Conservation (phyloP, 2,113 vertebrate genomes). For the Ageneiosus marmoratus region DNA sequence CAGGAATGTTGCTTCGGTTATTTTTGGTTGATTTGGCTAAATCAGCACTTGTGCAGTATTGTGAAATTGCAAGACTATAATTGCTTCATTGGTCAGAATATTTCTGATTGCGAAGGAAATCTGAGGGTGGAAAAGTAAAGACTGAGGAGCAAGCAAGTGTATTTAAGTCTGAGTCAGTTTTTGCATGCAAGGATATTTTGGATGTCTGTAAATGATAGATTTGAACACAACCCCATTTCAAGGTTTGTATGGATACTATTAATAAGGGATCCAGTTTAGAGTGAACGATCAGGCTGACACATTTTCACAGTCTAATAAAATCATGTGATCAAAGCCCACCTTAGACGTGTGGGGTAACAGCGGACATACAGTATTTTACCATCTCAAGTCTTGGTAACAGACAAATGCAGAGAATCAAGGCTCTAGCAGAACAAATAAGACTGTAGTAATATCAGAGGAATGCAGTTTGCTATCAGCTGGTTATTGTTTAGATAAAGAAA, state of each 20-base stretch:
- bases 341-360: conserved; percentile 17
- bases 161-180: neutral
- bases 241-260: neutral
- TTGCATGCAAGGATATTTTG: neutral
- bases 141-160: neutral
- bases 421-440: neutral
- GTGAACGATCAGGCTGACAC: neutral
- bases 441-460: neutral
- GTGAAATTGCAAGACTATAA: neutral
- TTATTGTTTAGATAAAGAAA: neutral
- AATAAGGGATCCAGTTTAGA: neutral
- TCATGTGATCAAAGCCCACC: conserved; percentile 10
- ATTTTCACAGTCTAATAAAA: neutral
- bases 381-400: neutral
- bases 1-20: neutral
- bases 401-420: neutral
- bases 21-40: neutral
- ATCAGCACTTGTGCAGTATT: neutral
- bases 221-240: neutral
- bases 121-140: neutral
- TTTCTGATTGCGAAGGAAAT: neutral
- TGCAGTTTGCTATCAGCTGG: neutral
- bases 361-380: conserved; percentile 23
- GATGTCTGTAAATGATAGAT: neutral
- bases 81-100: neutral